These are phyloP conservation scores for Epizoanthus ramosus DNA, from an alignment of 92 coral and sea anemone species.

Conservation along the genomic window DNA sequence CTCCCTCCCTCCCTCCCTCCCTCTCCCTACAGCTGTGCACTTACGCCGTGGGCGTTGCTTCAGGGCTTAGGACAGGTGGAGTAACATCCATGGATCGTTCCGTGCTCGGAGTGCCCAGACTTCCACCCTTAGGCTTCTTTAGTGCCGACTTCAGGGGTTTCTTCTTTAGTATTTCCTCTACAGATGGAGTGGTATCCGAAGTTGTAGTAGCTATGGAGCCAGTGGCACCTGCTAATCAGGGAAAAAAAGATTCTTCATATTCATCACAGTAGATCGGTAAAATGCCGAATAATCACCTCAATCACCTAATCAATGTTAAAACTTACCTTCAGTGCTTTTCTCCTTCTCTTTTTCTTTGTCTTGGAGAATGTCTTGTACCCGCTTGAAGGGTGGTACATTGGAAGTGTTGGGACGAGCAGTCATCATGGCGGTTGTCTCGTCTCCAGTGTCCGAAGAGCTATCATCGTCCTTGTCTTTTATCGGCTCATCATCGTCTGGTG, in stretches of 20 bases:
- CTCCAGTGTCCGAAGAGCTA: slow-evolving; percentile 85
- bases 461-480: slow-evolving; percentile 56
- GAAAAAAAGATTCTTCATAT: neutral
- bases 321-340: slow-evolving; percentile 30
- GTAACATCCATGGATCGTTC: slow-evolving; percentile 39
- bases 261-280: no score
- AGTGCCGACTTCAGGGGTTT: slow-evolving; percentile 87
- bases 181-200: slow-evolving; percentile 61
- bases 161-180: slow-evolving; percentile 67
- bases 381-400: slow-evolving; percentile 58
- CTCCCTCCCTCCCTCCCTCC: no score
- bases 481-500: slow-evolving; percentile 85
- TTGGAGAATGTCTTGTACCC: slow-evolving; percentile 66
- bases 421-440: slow-evolving; percentile 65
- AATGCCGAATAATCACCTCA: no score
- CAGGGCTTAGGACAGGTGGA: slow-evolving; percentile 21
- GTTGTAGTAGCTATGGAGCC: slow-evolving; percentile 62
- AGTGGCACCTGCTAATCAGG: slow-evolving; percentile 71
- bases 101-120: slow-evolving; percentile 21
- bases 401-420: slow-evolving; percentile 19
- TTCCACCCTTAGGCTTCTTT: slow-evolving; percentile 67
- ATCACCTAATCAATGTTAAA: neutral
- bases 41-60: slow-evolving; percentile 25
- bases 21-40: neutral
- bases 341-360: slow-evolving; percentile 44